A percentile compares a stretch with the other conserved stretches of the same genome.
phyloP scores from a whole-genome alignment of 2,113 vertebrate genomes.

The Centropus unirufus region DNA sequence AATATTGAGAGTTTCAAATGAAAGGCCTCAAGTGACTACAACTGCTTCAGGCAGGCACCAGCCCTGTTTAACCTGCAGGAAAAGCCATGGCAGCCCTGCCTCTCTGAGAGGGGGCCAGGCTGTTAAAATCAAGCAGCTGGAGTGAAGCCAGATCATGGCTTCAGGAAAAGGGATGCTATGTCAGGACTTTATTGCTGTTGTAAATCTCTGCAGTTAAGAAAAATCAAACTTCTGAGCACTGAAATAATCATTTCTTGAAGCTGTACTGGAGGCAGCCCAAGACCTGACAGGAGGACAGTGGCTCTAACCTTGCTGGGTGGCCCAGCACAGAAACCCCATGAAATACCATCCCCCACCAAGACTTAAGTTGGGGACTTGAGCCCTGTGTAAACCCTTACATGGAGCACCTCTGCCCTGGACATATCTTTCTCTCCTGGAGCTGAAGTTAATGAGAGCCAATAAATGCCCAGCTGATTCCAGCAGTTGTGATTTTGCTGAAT shows the following conservation, averaged over 20 bases:
- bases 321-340: not conserved
- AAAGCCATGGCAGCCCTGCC: not conserved
- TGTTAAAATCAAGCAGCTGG: slow-evolving; percentile 2
- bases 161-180: not conserved
- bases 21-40: not conserved
- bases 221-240: slow-evolving; percentile 25
- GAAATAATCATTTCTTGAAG: not conserved
- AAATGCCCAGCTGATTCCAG: not conserved
- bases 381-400: not conserved
- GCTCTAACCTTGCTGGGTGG: not conserved
- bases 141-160: not conserved
- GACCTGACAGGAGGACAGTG: not conserved
- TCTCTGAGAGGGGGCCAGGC: not conserved
- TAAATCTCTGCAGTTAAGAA: slow-evolving; percentile 53
- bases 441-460: not conserved
- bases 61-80: fast-evolving
- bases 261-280: not conserved
- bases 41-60: not conserved
- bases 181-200: slow-evolving; percentile 17
- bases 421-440: not conserved
- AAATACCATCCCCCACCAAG: not conserved
- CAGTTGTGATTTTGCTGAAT: slow-evolving; percentile 14
- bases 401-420: not conserved
- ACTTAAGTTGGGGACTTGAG: not conserved
- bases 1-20: not conserved